phyloP scores from a whole-genome alignment of 1,140 invertebrate genomes.

The Drosophila pseudoobscura region DNA sequence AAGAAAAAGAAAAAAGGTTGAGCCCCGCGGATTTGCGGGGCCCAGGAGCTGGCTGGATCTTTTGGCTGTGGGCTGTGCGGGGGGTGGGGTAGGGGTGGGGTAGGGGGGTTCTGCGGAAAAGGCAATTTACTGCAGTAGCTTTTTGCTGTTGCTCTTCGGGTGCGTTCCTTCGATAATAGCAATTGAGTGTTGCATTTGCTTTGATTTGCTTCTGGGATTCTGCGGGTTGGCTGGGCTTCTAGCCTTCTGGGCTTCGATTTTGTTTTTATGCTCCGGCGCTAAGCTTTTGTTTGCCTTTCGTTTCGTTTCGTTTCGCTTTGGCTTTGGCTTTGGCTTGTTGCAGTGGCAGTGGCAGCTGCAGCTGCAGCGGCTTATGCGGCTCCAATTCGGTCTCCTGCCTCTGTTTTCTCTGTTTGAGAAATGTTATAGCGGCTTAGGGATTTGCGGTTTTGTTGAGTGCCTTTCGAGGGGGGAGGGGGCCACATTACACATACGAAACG shows the following conservation, averaged over 20 bases:
- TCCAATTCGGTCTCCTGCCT: slow-evolving; percentile 45
- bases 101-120: slow-evolving; percentile 23
- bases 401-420: slow-evolving; percentile 52
- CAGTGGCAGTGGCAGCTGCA: slow-evolving; percentile 37
- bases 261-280: slow-evolving; percentile 43
- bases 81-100: neutral
- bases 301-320: slow-evolving; percentile 22
- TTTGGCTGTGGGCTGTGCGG: slow-evolving; percentile 7
- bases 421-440: slow-evolving; percentile 75
- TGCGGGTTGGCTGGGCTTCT: too few relatives aligned
- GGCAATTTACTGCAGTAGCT: slow-evolving; percentile 41
- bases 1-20: slow-evolving; percentile 12
- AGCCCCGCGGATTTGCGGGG: too few relatives aligned
- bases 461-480: slow-evolving; percentile 8
- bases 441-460: slow-evolving; percentile 68
- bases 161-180: slow-evolving; percentile 61
- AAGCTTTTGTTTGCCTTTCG: slow-evolving; percentile 74
- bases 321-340: slow-evolving; percentile 13
- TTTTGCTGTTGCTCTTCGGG: slow-evolving; percentile 31
- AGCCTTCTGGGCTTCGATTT: slow-evolving; percentile 18
- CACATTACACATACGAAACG: slow-evolving; percentile 65
- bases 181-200: slow-evolving; percentile 77
- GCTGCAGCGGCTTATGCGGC: slow-evolving; percentile 50
- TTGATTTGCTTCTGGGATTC: slow-evolving; percentile 61
- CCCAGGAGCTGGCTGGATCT: neutral